Evolutionary conservation across 2,113 vertebrate genomes (phyloP).

Genomic region (Sinocyclocheilus anshuiensis): DNA sequence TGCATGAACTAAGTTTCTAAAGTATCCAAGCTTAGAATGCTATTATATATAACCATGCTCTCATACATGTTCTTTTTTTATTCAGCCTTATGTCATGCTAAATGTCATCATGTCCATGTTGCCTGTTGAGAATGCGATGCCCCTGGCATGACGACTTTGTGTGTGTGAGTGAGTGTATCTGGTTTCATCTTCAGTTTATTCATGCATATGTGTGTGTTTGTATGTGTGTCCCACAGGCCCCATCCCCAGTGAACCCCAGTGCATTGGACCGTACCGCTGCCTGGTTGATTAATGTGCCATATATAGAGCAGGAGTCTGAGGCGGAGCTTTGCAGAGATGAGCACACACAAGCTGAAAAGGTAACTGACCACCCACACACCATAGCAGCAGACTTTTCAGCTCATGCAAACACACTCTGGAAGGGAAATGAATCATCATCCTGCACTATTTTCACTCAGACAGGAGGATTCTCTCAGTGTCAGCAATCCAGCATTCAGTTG

Average conservation of each 20-base stretch:
- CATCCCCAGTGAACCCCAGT: conserved; percentile 98
- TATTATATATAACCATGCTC: not conserved
- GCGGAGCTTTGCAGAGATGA: conserved; percentile 96
- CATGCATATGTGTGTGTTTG: conserved; percentile 56
- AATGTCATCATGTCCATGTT: not conserved
- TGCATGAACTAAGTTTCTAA: not conserved
- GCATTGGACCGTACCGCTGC: conserved; percentile 98
- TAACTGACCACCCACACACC: conserved; percentile 72
- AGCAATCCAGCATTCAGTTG: not conserved
- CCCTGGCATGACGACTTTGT: conserved; percentile 36
- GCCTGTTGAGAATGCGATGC: not conserved
- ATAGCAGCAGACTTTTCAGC: not conserved
- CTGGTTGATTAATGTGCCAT: conserved; percentile 98
- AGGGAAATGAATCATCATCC: conserved; percentile 27
- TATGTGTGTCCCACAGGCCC: conserved; percentile 92
- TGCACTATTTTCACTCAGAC: not conserved
- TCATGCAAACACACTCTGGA: conserved; percentile 3
- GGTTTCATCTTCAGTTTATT: conserved; percentile 33
- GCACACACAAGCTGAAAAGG: conserved; percentile 97
- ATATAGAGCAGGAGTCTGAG: conserved; percentile 96
- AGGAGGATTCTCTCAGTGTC: conserved; percentile 3
- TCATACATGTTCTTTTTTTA: not conserved
- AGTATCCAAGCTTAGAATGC: not conserved
- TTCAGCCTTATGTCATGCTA: not conserved
- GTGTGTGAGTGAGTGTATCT: conserved; percentile 33